These are phyloP conservation scores for Heliconius sara DNA, from an alignment of 2,888 invertebrate species.

Conservation along the genomic window DNA sequence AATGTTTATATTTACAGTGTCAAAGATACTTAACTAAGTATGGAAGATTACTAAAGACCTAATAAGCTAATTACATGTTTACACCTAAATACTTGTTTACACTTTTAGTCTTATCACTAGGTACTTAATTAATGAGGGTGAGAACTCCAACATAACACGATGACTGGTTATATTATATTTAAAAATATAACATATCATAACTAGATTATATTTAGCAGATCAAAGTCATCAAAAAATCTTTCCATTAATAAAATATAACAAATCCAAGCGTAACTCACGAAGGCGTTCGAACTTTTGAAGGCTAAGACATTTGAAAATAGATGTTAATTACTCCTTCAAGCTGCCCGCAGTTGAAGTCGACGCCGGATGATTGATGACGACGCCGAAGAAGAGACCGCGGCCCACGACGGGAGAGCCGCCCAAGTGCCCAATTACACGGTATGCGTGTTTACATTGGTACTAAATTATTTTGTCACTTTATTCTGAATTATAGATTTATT, in stretches of 20 bases:
- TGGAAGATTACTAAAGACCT: too few relatives aligned
- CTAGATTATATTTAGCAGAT: too few relatives aligned
- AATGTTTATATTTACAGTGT: too few relatives aligned
- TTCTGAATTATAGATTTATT: not conserved
- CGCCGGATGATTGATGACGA: conserved; percentile 30
- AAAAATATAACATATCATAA: too few relatives aligned
- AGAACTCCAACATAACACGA: too few relatives aligned
- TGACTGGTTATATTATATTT: too few relatives aligned
- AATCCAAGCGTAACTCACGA: not conserved
- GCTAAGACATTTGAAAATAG: conserved; percentile 4
- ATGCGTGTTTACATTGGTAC: not conserved
- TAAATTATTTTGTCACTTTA: conserved; percentile 19
- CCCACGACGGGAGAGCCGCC: conserved; percentile 9
- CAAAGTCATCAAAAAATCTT: too few relatives aligned
- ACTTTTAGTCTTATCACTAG: too few relatives aligned
- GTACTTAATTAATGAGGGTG: too few relatives aligned
- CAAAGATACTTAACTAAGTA: too few relatives aligned
- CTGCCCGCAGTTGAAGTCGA: conserved; percentile 7
- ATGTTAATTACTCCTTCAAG: conserved; percentile 29
- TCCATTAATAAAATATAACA: not conserved
- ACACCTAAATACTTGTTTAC: too few relatives aligned
- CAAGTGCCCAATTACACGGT: conserved; percentile 8
- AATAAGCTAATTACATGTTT: too few relatives aligned
- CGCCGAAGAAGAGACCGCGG: conserved; percentile 15
- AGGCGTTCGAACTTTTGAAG: conserved; percentile 2